Conservation (phyloP, 2,113 vertebrate species). For the Myrmecophaga tridactyla region DNA sequence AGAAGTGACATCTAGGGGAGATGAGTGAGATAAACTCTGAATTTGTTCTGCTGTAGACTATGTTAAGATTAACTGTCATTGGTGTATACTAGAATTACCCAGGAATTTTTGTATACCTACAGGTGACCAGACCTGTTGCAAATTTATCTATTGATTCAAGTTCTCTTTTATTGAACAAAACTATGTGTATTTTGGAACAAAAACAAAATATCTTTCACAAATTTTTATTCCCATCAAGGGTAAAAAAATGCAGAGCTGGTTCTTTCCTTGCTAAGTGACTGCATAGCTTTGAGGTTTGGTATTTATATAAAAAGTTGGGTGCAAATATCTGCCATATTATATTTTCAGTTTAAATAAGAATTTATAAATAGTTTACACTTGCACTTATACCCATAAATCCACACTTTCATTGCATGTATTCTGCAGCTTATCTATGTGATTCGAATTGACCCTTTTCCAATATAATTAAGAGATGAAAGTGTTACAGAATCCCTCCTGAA, state of each 20-base stretch:
- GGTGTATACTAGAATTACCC: background rate
- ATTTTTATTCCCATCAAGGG: background rate
- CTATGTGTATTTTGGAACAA: background rate
- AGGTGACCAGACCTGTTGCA: too few species aligned
- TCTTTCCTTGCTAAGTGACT: background rate
- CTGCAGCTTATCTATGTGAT: too few species aligned
- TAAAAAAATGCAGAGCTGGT: background rate
- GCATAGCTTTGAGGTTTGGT: background rate
- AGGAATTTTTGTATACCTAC: background rate
- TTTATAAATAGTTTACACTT: background rate
- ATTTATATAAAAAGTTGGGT: accelerated
- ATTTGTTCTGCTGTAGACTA: background rate
- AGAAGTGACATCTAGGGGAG: background rate
- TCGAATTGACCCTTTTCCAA: too few species aligned
- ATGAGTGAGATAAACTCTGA: background rate
- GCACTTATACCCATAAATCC: too few species aligned
- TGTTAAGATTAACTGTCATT: background rate
- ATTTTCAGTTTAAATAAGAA: background rate
- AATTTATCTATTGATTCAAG: background rate
- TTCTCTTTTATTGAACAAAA: background rate
- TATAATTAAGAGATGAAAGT: too few species aligned
- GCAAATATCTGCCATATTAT: background rate
- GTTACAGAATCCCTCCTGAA: too few species aligned
- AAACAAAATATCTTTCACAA: background rate
- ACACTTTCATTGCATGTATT: too few species aligned